Base-by-base conservation (phyloP, 1,140 invertebrate species). In the Asobara japonica region DNA sequence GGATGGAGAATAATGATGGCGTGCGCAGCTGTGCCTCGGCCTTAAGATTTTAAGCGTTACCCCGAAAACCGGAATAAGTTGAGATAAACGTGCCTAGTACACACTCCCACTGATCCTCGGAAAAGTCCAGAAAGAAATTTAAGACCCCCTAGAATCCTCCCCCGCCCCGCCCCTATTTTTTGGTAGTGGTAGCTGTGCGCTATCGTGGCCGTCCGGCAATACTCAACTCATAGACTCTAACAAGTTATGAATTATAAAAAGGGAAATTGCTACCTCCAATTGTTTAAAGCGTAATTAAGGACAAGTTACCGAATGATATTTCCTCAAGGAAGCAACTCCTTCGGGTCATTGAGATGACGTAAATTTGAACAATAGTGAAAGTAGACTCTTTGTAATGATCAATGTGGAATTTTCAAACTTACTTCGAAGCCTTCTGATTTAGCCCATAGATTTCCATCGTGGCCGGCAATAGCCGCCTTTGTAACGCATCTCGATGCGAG, bases 371-470 rank as follows among this genome's bases (percentile, higher is more conserved):
- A n/a, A n/a, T n/a, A n/a, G n/a, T n/a, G n/a, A n/a, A n/a, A n/a
- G n/a, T n/a, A n/a, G n/a, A n/a, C n/a, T n/a, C n/a, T n/a, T n/a
- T n/a, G n/a, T n/a, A n/a, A n/a, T n/a, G n/a, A n/a, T n/a, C 8
- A 1, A 51, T 18, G 4, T 13, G 45, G 8, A 38, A 16, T 51
- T 36, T 11, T 36, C 31, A 36, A 51, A 51, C 51, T 95, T 90
- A 96, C 95, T 89, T 96, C 94, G 87, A 96, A 97, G 86, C 92
- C 94, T 74, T 95, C 95, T 41, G 94, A 96, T 90, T 96, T 96
- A 74, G 96, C 96, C 96, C 96, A 98, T 82, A 97, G 91, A 89
- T 95, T 95, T 86, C 96, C 96, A 88, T 98, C 96, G 88, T 96
- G 94, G 87, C 96, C 96, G 84, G 94, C 95, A 87, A 97, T 98